These are phyloP conservation scores for Leptobrachium ailaonicum DNA, from an alignment of 2,113 vertebrate species.

Conservation along the genomic window DNA sequence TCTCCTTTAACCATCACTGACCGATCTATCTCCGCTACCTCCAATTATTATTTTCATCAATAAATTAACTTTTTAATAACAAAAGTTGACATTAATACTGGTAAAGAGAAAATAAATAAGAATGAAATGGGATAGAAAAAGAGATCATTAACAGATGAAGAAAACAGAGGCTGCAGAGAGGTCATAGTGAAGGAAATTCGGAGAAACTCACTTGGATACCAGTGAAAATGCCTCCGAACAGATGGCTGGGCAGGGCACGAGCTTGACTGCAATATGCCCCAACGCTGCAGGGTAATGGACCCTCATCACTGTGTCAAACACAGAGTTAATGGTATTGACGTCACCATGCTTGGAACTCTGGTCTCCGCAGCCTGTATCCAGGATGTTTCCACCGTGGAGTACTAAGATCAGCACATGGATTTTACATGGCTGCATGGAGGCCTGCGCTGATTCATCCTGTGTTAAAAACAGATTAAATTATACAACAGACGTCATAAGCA, in stretches of 20 bases:
- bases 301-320: conserved; percentile 91
- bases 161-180: background rate
- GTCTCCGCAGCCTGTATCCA: conserved; percentile 92
- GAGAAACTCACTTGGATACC: conserved; percentile 83
- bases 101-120: background rate
- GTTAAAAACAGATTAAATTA: background rate
- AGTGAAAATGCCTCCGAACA: conserved; percentile 92
- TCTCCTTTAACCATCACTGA: too few relatives aligned
- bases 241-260: conserved; percentile 94
- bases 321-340: conserved; percentile 86
- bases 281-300: conserved; percentile 93
- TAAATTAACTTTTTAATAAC: too few relatives aligned
- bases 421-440: conserved; percentile 79
- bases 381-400: conserved; percentile 93
- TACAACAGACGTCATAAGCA: too few relatives aligned
- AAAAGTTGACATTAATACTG: background rate
- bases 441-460: conserved; percentile 80
- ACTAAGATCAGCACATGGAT: conserved; percentile 90
- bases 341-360: conserved; percentile 94
- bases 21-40: too few relatives aligned
- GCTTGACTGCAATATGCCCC: conserved; percentile 86
- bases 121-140: background rate
- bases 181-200: background rate
- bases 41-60: too few relatives aligned
- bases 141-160: background rate